A percentile compares a stretch with the other conserved stretches of the same genome.
Conservation (phyloP, 2,797 vertebrate species). For the Myotis vivesi region DNA sequence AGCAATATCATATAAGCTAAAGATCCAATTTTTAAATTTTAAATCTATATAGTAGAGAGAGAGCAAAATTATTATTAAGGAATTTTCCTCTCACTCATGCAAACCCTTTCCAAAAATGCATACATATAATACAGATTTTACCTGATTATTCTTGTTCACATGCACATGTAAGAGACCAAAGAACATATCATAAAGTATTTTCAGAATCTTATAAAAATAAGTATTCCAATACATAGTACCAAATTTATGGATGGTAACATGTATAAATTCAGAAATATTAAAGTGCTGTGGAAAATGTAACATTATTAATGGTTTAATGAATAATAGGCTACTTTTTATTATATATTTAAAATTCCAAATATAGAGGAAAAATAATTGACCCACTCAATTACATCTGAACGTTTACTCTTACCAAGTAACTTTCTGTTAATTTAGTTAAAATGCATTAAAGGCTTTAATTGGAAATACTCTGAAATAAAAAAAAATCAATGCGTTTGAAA, state of each 20-base stretch:
- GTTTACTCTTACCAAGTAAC: not conserved
- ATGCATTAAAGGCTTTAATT: not conserved
- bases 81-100: not conserved
- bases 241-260: not conserved
- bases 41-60: not conserved
- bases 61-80: not conserved
- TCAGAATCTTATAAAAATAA: not conserved
- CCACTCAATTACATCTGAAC: not conserved
- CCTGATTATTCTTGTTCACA: not conserved
- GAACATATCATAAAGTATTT: not conserved
- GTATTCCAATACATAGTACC: not conserved
- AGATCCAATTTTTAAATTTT: not conserved
- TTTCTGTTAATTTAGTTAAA: not conserved
- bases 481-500: not conserved
- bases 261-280: constrained; percentile 37
- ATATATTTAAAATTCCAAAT: constrained; percentile 14
- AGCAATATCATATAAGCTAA: not conserved
- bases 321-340: not conserved
- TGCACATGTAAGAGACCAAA: not conserved
- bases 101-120: not conserved
- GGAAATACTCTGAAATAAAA: constrained; percentile 35
- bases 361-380: not conserved
- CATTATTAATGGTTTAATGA: not conserved
- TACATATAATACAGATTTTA: not conserved
- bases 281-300: constrained; percentile 1